These are phyloP conservation scores for Ciconia boyciana DNA, from an alignment of 2,113 vertebrate species.

Conservation along the genomic window DNA sequence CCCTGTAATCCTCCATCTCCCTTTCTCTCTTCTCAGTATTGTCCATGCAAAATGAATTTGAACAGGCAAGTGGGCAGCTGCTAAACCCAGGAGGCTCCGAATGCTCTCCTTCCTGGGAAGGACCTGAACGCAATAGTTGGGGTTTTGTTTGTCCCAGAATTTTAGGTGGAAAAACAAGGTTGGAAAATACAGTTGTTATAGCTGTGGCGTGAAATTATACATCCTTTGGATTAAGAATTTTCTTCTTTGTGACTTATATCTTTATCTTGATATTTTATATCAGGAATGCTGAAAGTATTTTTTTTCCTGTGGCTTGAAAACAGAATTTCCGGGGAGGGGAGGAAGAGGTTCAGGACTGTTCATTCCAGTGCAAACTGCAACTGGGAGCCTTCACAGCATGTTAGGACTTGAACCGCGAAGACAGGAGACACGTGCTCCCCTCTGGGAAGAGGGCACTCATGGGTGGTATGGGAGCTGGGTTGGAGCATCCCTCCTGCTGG, in stretches of 20 bases:
- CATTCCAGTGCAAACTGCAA: neutral
- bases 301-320: neutral
- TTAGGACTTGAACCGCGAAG: neutral
- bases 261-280: neutral
- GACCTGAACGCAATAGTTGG: neutral
- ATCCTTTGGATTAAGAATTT: neutral
- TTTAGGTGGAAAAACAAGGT: neutral
- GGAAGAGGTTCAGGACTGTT: neutral
- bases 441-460: rapidly evolving
- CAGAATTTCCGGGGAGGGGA: neutral
- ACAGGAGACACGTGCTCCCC: rapidly evolving
- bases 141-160: neutral
- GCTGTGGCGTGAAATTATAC: neutral
- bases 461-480: rapidly evolving
- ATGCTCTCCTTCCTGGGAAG: neutral
- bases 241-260: neutral
- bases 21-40: neutral
- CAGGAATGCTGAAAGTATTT: neutral
- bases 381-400: neutral
- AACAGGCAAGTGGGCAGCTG: neutral
- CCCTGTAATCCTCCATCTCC: neutral
- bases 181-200: neutral
- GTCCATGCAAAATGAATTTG: neutral
- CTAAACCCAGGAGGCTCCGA: neutral
- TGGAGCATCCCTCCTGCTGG: neutral